Evolutionary conservation across 2,888 invertebrate genomes (phyloP).

Genomic region (Microchrysa polita): DNA sequence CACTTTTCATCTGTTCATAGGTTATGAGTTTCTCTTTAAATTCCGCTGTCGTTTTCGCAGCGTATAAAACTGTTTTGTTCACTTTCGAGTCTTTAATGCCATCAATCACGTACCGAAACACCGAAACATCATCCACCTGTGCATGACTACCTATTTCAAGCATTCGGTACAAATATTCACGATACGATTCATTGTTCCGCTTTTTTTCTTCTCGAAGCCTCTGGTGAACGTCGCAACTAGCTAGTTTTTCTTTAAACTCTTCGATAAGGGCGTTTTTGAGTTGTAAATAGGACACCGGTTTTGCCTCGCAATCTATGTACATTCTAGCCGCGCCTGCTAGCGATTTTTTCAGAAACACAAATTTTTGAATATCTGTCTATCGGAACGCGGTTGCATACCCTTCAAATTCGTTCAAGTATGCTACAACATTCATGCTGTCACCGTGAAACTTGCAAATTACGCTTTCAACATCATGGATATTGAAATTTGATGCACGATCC

Average conservation of each 20-base stretch:
- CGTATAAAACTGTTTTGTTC: neutral
- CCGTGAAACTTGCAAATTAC: no score
- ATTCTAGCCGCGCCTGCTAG: no score
- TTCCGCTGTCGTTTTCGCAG: neutral
- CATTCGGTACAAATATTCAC: neutral
- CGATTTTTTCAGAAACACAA: no score
- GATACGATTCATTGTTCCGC: neutral
- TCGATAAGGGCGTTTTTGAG: neutral
- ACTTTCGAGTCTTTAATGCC: conserved; percentile 1
- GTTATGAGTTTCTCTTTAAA: neutral
- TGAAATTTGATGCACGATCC: no score
- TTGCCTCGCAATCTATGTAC: neutral
- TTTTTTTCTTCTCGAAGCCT: neutral
- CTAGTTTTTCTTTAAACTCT: neutral
- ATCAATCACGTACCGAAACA: neutral
- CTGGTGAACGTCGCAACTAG: neutral
- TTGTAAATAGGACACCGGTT: neutral
- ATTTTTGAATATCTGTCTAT: no score
- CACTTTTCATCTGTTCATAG: neutral
- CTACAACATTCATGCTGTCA: no score
- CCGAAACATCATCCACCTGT: neutral
- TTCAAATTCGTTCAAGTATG: no score
- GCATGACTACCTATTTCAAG: neutral
- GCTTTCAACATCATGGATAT: no score
- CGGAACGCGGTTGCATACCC: no score